Percentiles rank a stretch among this genome's conserved stretches.
Conservation (phyloP, 1,140 invertebrate species). For the Holcopasites calliopsidis region DNA sequence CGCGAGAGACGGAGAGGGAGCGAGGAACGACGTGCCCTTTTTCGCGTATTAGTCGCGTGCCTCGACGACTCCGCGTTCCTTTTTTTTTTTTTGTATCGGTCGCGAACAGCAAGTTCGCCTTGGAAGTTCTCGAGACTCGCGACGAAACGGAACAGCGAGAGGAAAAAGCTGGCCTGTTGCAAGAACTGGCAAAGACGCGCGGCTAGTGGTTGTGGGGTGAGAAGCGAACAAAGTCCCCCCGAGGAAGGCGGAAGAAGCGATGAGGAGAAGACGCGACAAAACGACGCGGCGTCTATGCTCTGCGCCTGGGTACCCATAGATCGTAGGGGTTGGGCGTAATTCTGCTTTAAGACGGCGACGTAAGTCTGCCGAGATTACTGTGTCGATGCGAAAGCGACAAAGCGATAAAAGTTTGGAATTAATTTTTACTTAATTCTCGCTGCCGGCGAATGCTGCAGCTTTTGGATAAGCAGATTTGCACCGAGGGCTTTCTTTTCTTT, state of each 20-base stretch:
- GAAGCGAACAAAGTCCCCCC: neutral
- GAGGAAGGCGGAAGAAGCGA: neutral
- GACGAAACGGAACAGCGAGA: constrained; percentile 34
- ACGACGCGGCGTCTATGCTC: neutral
- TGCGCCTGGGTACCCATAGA: constrained; percentile 6
- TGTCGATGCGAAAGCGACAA: constrained; percentile 16
- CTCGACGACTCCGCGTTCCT: neutral
- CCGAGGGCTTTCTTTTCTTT: neutral
- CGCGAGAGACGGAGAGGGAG: neutral
- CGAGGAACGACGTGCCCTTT: constrained; percentile 17
- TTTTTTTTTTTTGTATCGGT: neutral
- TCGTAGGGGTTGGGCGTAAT: constrained; percentile 2
- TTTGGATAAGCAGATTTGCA: neutral
- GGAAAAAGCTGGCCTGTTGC: constrained; percentile 10
- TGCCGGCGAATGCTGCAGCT: neutral
- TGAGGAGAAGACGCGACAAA: neutral
- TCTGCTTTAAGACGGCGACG: constrained; percentile 15
- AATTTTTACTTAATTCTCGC: constrained; percentile 9
- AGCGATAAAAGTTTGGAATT: constrained; percentile 30
- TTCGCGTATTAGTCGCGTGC: constrained; percentile 43
- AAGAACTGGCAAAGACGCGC: neutral
- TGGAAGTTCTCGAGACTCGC: constrained; percentile 24
- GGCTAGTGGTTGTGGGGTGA: neutral
- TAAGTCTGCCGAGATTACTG: constrained; percentile 9
- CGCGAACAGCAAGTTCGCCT: neutral